Percentiles rank a stretch among this genome's conserved stretches.
Evolutionary conservation across 2,113 vertebrate species (phyloP).

Genomic region (Thomomys bottae): DNA sequence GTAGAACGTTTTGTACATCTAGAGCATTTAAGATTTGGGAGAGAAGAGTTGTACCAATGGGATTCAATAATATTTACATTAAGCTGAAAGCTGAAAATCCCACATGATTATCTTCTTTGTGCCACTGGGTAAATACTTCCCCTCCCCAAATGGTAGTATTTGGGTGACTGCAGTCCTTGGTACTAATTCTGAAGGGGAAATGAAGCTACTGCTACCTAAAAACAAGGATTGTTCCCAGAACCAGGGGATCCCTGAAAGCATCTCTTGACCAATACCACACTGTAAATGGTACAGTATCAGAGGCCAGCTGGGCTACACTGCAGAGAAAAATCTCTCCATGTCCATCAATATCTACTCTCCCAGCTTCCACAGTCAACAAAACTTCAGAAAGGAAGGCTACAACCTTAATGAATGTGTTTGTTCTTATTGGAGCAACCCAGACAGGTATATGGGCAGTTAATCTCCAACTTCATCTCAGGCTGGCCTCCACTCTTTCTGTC

Average conservation of each 20-base stretch:
- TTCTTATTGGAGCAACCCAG: background rate
- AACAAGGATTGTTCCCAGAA: background rate
- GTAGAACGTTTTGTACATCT: background rate
- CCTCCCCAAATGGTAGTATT: background rate
- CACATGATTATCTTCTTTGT: background rate
- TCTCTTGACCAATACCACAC: background rate
- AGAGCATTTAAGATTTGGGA: conserved; percentile 6
- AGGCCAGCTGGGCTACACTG: background rate
- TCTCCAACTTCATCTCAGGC: background rate
- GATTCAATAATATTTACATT: background rate
- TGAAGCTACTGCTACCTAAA: background rate
- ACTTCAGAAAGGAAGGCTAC: background rate
- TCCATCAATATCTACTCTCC: background rate
- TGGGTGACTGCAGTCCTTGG: background rate
- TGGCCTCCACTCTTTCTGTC: background rate
- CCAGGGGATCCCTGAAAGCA: background rate
- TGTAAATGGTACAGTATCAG: background rate
- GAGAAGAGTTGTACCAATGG: background rate
- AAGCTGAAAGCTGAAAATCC: background rate
- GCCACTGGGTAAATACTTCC: background rate
- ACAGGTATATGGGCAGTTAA: background rate
- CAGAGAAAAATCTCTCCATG: background rate
- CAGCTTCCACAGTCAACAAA: background rate
- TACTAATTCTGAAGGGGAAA: background rate
- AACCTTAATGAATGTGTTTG: background rate